These are phyloP conservation scores for Pseudorhombus dupliciocellatus DNA, from an alignment of 2,113 vertebrate genomes.

Conservation along the genomic window DNA sequence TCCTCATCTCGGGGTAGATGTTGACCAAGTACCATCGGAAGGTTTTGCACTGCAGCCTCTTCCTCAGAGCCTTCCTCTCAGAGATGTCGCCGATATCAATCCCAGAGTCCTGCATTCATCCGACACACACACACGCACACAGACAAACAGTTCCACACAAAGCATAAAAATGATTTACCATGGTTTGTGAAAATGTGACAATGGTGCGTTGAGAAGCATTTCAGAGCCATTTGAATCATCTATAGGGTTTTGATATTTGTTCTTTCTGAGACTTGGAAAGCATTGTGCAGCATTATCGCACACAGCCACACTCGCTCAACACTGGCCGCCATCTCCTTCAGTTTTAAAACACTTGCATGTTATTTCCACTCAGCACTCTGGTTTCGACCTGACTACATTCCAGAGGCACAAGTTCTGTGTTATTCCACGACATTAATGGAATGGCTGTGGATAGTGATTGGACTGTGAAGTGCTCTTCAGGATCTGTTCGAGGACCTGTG, in stretches of 20 bases:
- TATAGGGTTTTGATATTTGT: conserved; percentile 31
- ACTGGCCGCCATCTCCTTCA: background rate
- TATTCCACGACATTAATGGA: background rate
- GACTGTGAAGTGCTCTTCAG: background rate
- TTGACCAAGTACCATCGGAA: conserved; percentile 98
- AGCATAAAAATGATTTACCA: background rate
- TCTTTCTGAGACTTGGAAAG: conserved; percentile 18
- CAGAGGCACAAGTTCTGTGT: background rate
- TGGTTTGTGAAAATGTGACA: conserved; percentile 8
- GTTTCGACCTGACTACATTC: background rate
- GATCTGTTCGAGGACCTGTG: background rate
- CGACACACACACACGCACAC: conserved; percentile 9
- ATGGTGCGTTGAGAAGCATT: conserved; percentile 16
- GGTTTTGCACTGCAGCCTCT: conserved; percentile 95
- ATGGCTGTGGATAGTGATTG: background rate
- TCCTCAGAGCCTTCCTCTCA: conserved; percentile 92
- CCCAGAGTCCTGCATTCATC: conserved; percentile 87
- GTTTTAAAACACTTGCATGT: background rate
- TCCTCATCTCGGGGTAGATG: conserved; percentile 97
- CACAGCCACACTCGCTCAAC: background rate
- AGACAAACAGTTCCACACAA: background rate
- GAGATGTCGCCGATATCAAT: conserved; percentile 97
- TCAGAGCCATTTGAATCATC: conserved; percentile 20
- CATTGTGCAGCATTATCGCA: background rate
- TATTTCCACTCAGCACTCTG: background rate